Base-by-base conservation (phyloP, 2,113 vertebrate genomes). In the Chitala chitala region DNA sequence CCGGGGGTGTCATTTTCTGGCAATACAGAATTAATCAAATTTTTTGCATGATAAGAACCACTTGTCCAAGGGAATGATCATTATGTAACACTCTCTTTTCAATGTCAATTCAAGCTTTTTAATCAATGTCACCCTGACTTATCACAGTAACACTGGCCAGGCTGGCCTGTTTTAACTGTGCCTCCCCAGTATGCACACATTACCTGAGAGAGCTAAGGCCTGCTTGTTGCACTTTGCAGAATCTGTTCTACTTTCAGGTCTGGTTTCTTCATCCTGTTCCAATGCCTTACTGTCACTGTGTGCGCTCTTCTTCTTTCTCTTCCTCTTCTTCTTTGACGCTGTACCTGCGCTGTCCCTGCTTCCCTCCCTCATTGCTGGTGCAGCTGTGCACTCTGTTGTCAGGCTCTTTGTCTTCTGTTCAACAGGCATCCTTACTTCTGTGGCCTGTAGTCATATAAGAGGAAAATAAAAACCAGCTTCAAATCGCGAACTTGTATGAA, bases 241-340 rank as follows among this genome's bases (percentile, higher is more conserved):
- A 61, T 4, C 40, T 26, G 2, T 22, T 20, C 17, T 3, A 3
- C 29, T 8, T 3, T 46, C 17, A 46, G 40, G 22, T 1, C 20
- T 5, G 26, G 24, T 20, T 17, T 46, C 26, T 48, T 29, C 4
- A 9, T 55, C 40, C 12, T 13, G 22, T 10, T n/a, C 29, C 46
- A 12, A 54, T 9, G 71, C 1, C 40, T 50, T 26, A 15, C 5
- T 9, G 40, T 73, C 44, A 33, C 33, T 1, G n/a, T 31, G 20
- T 12, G 17, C 7, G 7, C 38, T 29, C 12, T 59, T 51, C 58
- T 72, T 66, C 58, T 61, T 61, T 4, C 36, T 55, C n/a, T 70
- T 70, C 68, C 26, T 71, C 9, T 20, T 73, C 42, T 64, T 73
- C 29, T 64, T 73, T 8, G 56, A 42, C 2, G 31, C 20, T 0